Conservation (phyloP, 1,140 invertebrate species). For the Panagrolaimus sp. region DNA sequence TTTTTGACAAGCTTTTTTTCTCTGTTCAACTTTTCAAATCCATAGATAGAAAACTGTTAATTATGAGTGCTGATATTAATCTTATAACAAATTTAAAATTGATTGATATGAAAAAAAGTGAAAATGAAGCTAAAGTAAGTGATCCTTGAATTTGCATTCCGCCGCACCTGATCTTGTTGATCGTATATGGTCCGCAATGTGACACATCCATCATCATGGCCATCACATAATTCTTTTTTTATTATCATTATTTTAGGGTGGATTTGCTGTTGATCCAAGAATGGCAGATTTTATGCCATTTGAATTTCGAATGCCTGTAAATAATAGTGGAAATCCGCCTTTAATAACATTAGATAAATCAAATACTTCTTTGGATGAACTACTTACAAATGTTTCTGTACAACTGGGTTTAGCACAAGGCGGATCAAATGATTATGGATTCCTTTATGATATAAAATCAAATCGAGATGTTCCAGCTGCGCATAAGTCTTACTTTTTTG, state of each 20-base stretch:
- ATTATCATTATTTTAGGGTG: not conserved
- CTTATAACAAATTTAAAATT: not conserved
- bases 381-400: not conserved
- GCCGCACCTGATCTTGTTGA: no score
- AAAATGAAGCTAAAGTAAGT: constrained; percentile 9
- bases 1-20: no score
- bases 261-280: not conserved
- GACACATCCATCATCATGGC: no score
- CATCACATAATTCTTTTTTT: no score
- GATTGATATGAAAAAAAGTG: not conserved
- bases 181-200: no score
- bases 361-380: not conserved
- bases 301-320: not conserved
- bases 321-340: not conserved
- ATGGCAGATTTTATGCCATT: not conserved
- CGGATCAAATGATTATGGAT: not conserved
- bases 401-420: not conserved
- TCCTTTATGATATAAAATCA: not conserved
- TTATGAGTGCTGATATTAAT: no score
- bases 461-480: not conserved
- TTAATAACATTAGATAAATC: not conserved
- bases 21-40: no score
- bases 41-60: no score
- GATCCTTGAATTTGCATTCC: not conserved
- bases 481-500: not conserved